Evolutionary conservation across 2,113 vertebrate genomes (phyloP), one percentile per base, ranked within the genome.

Genomic region (Lipotes vexillifer): DNA sequence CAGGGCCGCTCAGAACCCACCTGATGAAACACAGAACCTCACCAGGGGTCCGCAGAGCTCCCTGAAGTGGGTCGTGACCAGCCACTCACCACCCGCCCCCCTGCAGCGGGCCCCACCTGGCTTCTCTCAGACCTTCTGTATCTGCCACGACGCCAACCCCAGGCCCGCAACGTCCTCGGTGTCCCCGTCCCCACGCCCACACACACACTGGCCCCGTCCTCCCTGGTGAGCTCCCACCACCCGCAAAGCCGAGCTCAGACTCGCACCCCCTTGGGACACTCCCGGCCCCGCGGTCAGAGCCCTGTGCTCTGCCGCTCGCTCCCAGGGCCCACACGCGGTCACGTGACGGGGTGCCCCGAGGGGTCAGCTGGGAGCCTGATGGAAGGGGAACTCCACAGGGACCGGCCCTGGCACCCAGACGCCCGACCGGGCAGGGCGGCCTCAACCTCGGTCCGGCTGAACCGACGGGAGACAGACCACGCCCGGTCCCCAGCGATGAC

Each of bases 231-330:
- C 18, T 29, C 25, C 20, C 36, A 25, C 31, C 46, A 4, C 10
- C 33, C 2, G 8, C 72, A 15, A n/a, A n/a, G 8, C 61, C 12
- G 7, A 33, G 31, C 52, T 0, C 2, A 0, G 1, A 27, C 20
- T 77, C 27, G 27, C 11, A 15, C 10, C 2, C 13, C 11, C 21
- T 8, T 14, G 11, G 23, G 36, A 17, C 18, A 7, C 41, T 9
- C 2, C 20, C 21, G 0, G 6, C 15, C 13, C 21, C 61, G 17
- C 63, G 14, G 0, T 4, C 38, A 38, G 13, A 36, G 41, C 27
- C 63, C 33, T 0, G 1, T 2, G 6, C 46, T 38, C 46, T 3
- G 8, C 46, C 20, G 29, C n/a, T 15, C 0, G 0, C 36, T 33
- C 36, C 36, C 49, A 8, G 29, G 71, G 21, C 59, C 55, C 36